Percentiles rank a stretch among this genome's conserved stretches.
Conservation (phyloP, 2,888 invertebrate genomes). For the Sceliomorpha sp. region DNA sequence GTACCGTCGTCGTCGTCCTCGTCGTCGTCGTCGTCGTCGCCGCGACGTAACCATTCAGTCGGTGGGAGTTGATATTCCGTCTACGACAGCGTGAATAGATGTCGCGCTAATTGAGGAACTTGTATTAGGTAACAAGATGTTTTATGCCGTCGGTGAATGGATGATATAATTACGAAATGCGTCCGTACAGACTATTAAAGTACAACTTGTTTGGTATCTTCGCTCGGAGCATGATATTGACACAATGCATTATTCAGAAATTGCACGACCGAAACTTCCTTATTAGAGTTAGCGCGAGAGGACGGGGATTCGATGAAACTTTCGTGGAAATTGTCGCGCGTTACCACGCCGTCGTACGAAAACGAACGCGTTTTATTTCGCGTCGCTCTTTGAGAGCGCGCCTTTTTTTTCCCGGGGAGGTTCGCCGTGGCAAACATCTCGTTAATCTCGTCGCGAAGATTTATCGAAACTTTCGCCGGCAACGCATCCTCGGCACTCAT, state of each 20-base stretch:
- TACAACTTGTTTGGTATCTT: slow-evolving; percentile 38
- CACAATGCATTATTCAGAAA: slow-evolving; percentile 28
- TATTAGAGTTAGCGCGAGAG: slow-evolving; percentile 22
- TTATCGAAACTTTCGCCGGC: neutral
- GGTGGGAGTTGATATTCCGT: slow-evolving; percentile 21
- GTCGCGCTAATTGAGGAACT: slow-evolving; percentile 39
- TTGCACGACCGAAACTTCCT: slow-evolving; percentile 18
- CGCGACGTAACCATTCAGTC: slow-evolving; percentile 7
- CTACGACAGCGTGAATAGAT: slow-evolving; percentile 24
- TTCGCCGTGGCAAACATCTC: no score
- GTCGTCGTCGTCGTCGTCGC: no score
- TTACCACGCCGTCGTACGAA: no score
- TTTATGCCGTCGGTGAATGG: slow-evolving; percentile 32
- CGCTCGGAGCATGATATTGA: slow-evolving; percentile 17
- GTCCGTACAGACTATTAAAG: slow-evolving; percentile 25
- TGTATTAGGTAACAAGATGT: slow-evolving; percentile 37
- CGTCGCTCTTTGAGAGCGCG: no score
- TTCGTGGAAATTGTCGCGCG: neutral
- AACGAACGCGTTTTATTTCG: no score
- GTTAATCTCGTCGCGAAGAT: slow-evolving; percentile 1
- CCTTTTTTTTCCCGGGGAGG: no score
- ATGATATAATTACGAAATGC: slow-evolving; percentile 26
- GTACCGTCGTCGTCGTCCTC: slow-evolving; percentile 9
- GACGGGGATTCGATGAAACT: no score
- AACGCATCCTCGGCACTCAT: slow-evolving; percentile 8